Conservation (phyloP, 2,113 vertebrate genomes). For the Bubalus kerabau region DNA sequence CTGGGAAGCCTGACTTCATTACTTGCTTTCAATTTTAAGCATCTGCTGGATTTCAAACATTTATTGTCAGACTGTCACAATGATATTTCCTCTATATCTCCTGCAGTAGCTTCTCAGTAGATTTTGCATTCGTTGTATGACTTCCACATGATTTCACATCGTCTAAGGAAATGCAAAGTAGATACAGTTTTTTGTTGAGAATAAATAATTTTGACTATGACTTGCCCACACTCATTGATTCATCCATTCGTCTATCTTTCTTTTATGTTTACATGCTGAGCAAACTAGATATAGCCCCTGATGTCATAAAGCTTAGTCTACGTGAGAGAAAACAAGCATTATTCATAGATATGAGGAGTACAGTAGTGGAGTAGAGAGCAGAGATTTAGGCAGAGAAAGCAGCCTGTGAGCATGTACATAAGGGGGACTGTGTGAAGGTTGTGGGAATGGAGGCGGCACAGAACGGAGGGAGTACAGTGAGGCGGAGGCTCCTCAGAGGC, state of each 20-base stretch:
- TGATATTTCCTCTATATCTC: background rate
- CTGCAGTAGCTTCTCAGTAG: background rate
- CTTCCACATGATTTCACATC: background rate
- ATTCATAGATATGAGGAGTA: background rate
- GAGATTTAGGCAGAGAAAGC: background rate
- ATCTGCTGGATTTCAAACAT: background rate
- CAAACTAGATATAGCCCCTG: background rate
- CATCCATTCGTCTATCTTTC: background rate
- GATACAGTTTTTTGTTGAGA: background rate
- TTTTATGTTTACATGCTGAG: background rate
- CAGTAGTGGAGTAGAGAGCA: background rate
- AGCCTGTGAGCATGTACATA: fast-evolving
- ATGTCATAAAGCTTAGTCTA: background rate
- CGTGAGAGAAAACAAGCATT: background rate
- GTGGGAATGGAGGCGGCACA: background rate
- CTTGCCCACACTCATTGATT: background rate
- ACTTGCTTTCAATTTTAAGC: background rate
- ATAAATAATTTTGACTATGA: background rate
- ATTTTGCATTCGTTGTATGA: background rate
- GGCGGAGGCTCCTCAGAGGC: background rate
- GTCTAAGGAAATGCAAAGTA: background rate
- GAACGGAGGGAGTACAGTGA: no score
- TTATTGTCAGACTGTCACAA: background rate
- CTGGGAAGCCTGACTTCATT: background rate
- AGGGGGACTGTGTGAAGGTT: background rate